Evolutionary conservation across 1,140 invertebrate species (phyloP), one percentile per base, ranked within the genome.

Genomic region (Anagrus nilaparvatae): DNA sequence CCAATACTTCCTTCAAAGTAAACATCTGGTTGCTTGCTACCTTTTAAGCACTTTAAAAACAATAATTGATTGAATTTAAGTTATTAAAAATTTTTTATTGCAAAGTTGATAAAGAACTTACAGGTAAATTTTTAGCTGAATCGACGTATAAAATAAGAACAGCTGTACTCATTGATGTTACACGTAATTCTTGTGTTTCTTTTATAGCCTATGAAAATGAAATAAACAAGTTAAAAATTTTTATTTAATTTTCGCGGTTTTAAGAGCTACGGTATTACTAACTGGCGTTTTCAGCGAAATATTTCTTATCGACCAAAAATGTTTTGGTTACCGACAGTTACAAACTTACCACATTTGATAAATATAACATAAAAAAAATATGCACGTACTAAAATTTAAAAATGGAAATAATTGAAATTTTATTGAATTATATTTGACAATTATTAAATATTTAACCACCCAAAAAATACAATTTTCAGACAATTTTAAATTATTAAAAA

Each of bases 81-180:
- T n/a, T 10, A 29, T 19, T 36, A 9, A 16, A 33, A 37, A 17
- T 8, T 32, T 32, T 18, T 10, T 19, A 33, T 17, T 14, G 13
- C 41, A 40, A 39, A 19, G 30, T 30, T 8, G 21, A 20, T 48
- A 38, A 27, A 19, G 29, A 47, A 66, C 76, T 78, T 73, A 93
- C 89, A 19, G 90, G 90, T 18, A 96, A 68, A 69, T 90, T 82
- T 61, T 81, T 84, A 12, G 86, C 88, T 6, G 87, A 91, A 69
- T 95, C 92, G 12, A 96, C 69, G 56, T 83, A 91, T 0, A 94
- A 78, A 25, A 82, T 80, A 1, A 96, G 65, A 12, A 94, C 58
- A 14, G 81, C 80, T 0, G 81, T 79, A 57, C 81, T 83, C 67
- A 84, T 76, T 18, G 79, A 76, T 10, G 78, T 82, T 3, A 82